Conservation (phyloP, 2,797 vertebrate genomes). For the Coregonus suidteri region DNA sequence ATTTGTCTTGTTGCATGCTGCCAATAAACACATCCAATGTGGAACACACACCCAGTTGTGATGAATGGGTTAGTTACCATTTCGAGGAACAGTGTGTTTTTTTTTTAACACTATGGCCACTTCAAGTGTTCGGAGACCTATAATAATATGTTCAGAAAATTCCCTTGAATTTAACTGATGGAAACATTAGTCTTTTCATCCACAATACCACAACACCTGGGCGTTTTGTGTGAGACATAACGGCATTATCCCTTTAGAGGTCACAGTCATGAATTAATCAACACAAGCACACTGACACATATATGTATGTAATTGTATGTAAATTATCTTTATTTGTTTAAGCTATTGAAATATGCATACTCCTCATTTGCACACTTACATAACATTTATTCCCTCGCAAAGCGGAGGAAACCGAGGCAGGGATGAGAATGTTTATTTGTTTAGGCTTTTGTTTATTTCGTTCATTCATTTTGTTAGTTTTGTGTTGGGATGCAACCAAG, state of each 20-base stretch:
- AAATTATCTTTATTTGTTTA: slow-evolving; percentile 48
- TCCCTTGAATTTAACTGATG: too few relatives aligned
- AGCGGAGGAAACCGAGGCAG: slow-evolving; percentile 8
- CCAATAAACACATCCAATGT: slow-evolving; percentile 42
- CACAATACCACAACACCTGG: neutral
- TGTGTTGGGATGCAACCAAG: neutral
- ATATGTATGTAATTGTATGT: slow-evolving; percentile 33
- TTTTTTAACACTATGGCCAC: neutral
- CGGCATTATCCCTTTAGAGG: neutral
- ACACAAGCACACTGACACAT: slow-evolving; percentile 31
- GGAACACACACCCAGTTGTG: slow-evolving; percentile 7
- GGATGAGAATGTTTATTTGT: slow-evolving; percentile 19
- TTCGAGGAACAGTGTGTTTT: neutral
- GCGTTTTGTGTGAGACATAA: neutral
- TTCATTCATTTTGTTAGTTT: slow-evolving; percentile 11
- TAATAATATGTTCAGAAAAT: too few relatives aligned
- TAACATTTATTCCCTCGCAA: slow-evolving; percentile 29
- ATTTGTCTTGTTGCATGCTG: slow-evolving; percentile 39
- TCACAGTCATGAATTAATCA: slow-evolving; percentile 17
- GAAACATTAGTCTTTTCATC: neutral
- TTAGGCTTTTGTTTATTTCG: slow-evolving; percentile 25
- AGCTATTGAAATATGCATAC: slow-evolving; percentile 42
- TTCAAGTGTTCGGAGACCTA: neutral
- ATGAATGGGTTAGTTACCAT: slow-evolving; percentile 9
- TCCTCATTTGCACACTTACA: slow-evolving; percentile 13